Evolutionary conservation across 2,888 invertebrate species (phyloP).

Genomic region (Catocala sponsa): DNA sequence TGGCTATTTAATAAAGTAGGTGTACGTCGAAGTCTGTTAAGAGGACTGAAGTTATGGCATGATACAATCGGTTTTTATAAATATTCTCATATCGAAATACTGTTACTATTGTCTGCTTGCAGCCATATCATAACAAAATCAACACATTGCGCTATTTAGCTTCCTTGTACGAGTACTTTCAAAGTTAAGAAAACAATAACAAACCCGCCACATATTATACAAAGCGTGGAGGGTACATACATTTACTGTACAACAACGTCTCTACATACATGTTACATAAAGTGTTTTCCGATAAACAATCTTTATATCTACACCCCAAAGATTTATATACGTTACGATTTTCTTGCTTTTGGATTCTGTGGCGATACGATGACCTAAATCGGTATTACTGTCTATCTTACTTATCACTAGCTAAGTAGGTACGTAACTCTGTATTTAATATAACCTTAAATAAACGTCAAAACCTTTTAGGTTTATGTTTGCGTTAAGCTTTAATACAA

Average conservation of each 20-base stretch:
- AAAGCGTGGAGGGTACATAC: background rate
- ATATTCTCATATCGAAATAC: background rate
- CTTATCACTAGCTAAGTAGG: too few species aligned
- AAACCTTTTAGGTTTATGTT: too few species aligned
- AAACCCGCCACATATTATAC: slow-evolving; percentile 1
- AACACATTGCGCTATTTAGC: slow-evolving; percentile 3
- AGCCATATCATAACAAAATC: background rate
- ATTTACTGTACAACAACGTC: background rate
- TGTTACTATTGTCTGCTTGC: background rate
- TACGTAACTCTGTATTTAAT: too few species aligned
- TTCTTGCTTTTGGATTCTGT: too few species aligned
- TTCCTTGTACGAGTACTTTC: background rate
- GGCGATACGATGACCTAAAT: too few species aligned
- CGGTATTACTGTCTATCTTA: too few species aligned
- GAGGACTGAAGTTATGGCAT: slow-evolving; percentile 44
- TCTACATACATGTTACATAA: background rate
- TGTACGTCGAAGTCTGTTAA: slow-evolving; percentile 52
- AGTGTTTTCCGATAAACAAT: background rate
- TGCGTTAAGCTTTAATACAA: too few species aligned
- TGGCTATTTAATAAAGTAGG: slow-evolving; percentile 66
- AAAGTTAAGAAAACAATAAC: slow-evolving; percentile 9
- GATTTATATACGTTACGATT: background rate
- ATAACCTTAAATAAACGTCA: too few species aligned
- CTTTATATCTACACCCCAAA: background rate
- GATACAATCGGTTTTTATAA: slow-evolving; percentile 20